Evolutionary conservation across 2,797 vertebrate species (phyloP).

Genomic region (Cynopterus sphinx): DNA sequence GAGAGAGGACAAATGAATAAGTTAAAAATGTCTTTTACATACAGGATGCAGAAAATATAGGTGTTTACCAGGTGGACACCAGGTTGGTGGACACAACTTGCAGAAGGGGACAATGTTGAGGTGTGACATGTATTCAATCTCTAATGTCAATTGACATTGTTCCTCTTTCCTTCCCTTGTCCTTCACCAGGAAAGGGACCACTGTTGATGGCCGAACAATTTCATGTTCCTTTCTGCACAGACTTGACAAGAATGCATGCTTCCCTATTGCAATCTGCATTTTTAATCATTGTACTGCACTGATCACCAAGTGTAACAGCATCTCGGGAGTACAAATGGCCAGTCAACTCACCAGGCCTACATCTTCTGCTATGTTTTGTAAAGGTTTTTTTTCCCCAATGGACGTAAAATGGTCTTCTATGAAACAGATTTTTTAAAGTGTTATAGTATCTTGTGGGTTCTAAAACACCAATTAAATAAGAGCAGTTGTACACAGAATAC

Average conservation of each 20-base stretch:
- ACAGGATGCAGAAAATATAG: neutral
- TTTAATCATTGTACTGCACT: neutral
- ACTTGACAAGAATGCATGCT: fast-evolving
- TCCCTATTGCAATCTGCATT: fast-evolving
- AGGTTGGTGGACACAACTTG: neutral
- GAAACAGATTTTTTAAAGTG: neutral
- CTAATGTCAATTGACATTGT: neutral
- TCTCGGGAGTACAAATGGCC: neutral
- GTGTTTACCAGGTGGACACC: no score
- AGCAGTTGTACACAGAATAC: neutral
- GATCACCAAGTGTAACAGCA: no score
- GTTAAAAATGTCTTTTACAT: neutral
- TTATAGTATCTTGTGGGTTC: neutral
- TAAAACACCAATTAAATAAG: neutral
- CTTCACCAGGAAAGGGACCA: neutral
- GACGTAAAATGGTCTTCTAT: neutral
- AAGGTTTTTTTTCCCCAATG: neutral
- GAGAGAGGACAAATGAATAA: neutral
- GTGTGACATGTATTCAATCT: neutral
- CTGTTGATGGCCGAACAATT: neutral
- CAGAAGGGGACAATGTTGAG: neutral
- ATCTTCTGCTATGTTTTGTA: neutral
- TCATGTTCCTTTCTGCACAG: neutral
- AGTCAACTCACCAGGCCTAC: neutral
- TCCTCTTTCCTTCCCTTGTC: neutral